Base-by-base conservation (phyloP, 2,888 invertebrate genomes). In the Callyntrura sp. region DNA sequence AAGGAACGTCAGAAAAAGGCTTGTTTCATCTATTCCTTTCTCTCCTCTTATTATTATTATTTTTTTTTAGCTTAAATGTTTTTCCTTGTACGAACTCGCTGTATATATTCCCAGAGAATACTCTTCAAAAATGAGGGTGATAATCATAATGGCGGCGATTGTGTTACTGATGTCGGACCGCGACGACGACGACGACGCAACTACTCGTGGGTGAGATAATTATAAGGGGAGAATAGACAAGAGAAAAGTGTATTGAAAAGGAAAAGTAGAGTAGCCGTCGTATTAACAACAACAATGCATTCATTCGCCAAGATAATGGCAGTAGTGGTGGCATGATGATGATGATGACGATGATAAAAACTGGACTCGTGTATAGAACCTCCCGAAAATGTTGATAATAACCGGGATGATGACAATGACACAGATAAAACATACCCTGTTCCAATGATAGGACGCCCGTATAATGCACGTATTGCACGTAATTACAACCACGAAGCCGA, bases 121-220 rank as follows among this genome's bases (percentile, higher is more conserved):
- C 48, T 45, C 48, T 12, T 12, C 73, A 73, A 48, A 73, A 73
- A 48, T 73, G 81, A 60, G 43, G 81, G 62, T 60, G 81, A 43
- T 60, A 60, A 62, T 60, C 35, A 62, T 43, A 43, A 62, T 43
- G 81, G 23, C 4, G n/a, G 28, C 25, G 79, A 79, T 55, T n/a
- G 25, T 20, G 73, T 23, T 45, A 11, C 73, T 17, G 48, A 73
- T 60, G 17, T 51, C 14, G 51, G 9, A 51, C 51, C 12, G 51
- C 12, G 12, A 73, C 73, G 35, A 35, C 35, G 35, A n/a, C n/a
- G n/a, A n/a, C n/a, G n/a, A 70, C 5, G 45, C 3, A 0, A 5
- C 43, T 1, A 28, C 23, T 1, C 11, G 62, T 68, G 68, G 5
- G 57, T 2, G 35, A 9, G n/a, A 28, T 79, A 81, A 81, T 81